Conservation (phyloP, 2,797 vertebrate species). For the Erethizon dorsatum region DNA sequence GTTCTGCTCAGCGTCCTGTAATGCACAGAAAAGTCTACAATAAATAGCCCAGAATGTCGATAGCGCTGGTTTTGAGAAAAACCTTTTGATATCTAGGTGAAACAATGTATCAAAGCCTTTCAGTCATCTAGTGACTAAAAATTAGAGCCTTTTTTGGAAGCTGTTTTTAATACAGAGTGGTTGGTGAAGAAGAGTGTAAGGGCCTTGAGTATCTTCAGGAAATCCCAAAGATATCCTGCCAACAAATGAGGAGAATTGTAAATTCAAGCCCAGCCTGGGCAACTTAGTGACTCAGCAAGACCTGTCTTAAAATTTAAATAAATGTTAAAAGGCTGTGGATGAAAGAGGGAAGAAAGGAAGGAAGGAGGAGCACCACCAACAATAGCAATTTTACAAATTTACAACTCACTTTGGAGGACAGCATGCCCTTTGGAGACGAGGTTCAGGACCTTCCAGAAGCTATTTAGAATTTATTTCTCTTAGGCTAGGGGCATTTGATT, state of each 20-base stretch:
- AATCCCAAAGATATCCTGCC: neutral
- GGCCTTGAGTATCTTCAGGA: neutral
- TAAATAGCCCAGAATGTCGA: neutral
- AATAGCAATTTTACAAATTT: slow-evolving; percentile 5
- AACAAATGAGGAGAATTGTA: neutral
- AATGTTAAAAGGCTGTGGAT: neutral
- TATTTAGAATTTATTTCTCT: neutral
- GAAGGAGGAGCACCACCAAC: neutral
- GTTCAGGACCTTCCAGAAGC: neutral
- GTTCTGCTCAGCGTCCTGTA: neutral
- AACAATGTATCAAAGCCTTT: neutral
- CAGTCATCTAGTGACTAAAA: neutral
- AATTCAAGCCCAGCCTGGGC: neutral
- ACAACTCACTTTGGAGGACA: neutral
- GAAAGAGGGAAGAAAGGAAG: neutral
- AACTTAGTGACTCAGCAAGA: neutral
- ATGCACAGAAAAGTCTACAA: neutral
- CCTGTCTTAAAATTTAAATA: neutral
- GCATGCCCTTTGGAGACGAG: neutral
- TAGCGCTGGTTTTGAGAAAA: neutral
- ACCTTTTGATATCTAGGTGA: neutral
- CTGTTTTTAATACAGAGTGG: neutral
- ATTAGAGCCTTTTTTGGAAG: neutral
- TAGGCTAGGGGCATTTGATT: neutral
- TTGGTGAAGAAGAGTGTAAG: neutral